Percentiles rank a stretch among this genome's conserved stretches.
Conservation (phyloP, 1,140 invertebrate genomes). For the Zaprionus taronus region DNA sequence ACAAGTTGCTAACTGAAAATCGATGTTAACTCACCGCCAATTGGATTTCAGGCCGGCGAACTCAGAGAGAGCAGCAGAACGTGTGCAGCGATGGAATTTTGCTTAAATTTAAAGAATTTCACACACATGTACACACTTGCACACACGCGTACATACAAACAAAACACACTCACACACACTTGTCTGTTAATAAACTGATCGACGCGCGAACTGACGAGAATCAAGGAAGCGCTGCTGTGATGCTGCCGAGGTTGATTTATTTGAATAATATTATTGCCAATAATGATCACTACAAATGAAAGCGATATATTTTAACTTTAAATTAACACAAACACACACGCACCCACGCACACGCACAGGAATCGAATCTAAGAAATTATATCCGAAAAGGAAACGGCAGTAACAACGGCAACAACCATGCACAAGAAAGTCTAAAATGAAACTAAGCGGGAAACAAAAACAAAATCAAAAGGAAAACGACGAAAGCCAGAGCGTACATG, state of each 20-base stretch:
- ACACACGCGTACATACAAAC: constrained; percentile 20
- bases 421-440: constrained; percentile 52
- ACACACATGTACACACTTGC: constrained; percentile 35
- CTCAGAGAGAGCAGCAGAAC: constrained; percentile 15
- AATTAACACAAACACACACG: constrained; percentile 38
- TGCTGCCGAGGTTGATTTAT: constrained; percentile 17
- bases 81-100: constrained; percentile 49
- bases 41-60: constrained; percentile 39
- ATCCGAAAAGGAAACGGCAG: constrained; percentile 49
- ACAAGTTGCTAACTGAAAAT: constrained; percentile 50
- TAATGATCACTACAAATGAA: constrained; percentile 16
- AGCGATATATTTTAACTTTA: constrained; percentile 44
- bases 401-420: constrained; percentile 44
- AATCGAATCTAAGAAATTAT: constrained; percentile 47
- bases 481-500: constrained; percentile 34
- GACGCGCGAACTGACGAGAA: constrained; percentile 42
- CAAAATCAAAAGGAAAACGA: constrained; percentile 38
- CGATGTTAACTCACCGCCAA: constrained; percentile 60
- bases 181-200: constrained; percentile 43
- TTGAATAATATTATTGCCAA: constrained; percentile 29
- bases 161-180: constrained; percentile 19
- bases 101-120: constrained; percentile 62
- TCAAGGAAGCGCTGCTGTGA: constrained; percentile 21
- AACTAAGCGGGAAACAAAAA: constrained; percentile 52
- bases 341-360: constrained; percentile 20